Percentiles rank a stretch among this genome's conserved stretches.
Conservation (phyloP, 2,888 invertebrate genomes). For the Eucriotettix oculatus region DNA sequence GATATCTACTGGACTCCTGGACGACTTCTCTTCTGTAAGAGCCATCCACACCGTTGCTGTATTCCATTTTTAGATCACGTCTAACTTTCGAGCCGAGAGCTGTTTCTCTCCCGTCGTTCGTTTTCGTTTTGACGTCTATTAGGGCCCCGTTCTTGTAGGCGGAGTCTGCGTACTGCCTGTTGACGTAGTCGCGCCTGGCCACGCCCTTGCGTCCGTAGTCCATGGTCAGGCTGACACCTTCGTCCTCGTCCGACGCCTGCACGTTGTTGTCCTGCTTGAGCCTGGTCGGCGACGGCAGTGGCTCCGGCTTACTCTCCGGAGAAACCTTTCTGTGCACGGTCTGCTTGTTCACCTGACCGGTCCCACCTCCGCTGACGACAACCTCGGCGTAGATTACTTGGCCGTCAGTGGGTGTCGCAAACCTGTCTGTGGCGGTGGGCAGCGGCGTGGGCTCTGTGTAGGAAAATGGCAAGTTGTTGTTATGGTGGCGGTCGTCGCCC, state of each 20-base stretch:
- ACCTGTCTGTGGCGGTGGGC: conserved; percentile 17
- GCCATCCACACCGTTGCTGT: conserved; percentile 12
- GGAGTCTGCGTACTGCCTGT: neutral
- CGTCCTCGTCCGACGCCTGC: conserved; percentile 54
- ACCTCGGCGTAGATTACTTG: conserved; percentile 64
- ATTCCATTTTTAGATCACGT: conserved; percentile 21
- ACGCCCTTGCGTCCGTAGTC: neutral
- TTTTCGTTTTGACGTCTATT: too few species aligned
- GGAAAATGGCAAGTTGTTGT: conserved; percentile 66
- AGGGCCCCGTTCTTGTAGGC: neutral
- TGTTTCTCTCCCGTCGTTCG: too few species aligned
- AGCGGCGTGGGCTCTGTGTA: conserved; percentile 40
- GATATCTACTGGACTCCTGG: conserved; percentile 13
- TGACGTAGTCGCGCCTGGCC: neutral
- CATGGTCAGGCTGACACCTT: conserved; percentile 46
- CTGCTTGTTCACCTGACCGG: conserved; percentile 21
- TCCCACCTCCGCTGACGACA: conserved; percentile 23
- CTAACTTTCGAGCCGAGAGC: conserved; percentile 11
- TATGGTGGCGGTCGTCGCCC: conserved; percentile 40
- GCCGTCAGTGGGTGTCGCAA: conserved; percentile 5
- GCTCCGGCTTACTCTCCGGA: conserved; percentile 13
- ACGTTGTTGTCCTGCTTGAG: conserved; percentile 31
- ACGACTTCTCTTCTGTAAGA: conserved; percentile 3
- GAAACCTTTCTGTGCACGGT: conserved; percentile 35
- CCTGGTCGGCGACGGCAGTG: conserved; percentile 19